Evolutionary conservation across 2,888 invertebrate species (phyloP).

Genomic region (Drosophila anomelani): DNA sequence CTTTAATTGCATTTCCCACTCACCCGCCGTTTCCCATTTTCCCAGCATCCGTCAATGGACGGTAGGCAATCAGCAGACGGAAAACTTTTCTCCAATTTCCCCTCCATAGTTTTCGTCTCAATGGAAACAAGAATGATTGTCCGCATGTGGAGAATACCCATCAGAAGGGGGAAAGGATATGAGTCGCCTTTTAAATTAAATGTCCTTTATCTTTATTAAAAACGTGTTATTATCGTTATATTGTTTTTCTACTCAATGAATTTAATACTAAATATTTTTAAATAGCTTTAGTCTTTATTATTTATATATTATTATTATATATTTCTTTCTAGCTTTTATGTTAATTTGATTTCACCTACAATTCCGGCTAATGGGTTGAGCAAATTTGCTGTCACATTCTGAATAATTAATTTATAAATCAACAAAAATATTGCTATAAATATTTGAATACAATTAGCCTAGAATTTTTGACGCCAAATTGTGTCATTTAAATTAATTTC

Average conservation of each 20-base stretch:
- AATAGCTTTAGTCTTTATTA: not conserved
- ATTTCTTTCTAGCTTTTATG: too few relatives aligned
- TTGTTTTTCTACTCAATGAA: not conserved
- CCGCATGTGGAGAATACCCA: not conserved
- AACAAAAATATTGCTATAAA: slow-evolving; percentile 39
- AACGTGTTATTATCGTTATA: too few relatives aligned
- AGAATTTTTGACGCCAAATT: slow-evolving; percentile 12
- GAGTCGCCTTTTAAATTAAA: not conserved
- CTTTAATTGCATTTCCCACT: slow-evolving; percentile 52
- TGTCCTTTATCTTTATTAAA: not conserved
- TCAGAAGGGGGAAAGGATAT: not conserved
- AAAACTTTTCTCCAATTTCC: slow-evolving; percentile 28
- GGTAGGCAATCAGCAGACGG: slow-evolving; percentile 25
- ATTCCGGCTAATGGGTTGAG: slow-evolving; percentile 6
- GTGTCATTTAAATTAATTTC: slow-evolving; percentile 54
- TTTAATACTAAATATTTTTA: not conserved
- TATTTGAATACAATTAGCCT: slow-evolving; percentile 32
- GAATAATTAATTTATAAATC: slow-evolving; percentile 32
- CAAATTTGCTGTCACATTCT: slow-evolving; percentile 29
- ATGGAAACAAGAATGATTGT: slow-evolving; percentile 1
- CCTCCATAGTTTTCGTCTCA: slow-evolving; percentile 7
- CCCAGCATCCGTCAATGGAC: slow-evolving; percentile 30
- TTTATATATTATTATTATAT: not conserved
- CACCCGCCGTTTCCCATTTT: slow-evolving; percentile 1
- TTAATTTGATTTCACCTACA: slow-evolving; percentile 12